phyloP scores from a whole-genome alignment of 2,113 vertebrate species.

The Eidolon helvum region DNA sequence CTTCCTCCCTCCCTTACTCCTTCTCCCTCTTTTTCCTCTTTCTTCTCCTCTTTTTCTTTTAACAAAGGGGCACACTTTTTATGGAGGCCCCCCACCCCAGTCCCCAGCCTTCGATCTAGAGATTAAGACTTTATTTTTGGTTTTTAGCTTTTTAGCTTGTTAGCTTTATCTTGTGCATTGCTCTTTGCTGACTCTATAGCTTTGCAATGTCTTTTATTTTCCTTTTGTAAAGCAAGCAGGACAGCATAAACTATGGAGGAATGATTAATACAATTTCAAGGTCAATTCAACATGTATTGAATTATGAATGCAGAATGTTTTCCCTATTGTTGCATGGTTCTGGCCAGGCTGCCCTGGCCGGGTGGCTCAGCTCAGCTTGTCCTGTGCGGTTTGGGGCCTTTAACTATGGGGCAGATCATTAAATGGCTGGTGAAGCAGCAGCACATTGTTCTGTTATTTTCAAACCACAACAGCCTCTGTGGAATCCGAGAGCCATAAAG shows the following conservation, averaged over 20 bases:
- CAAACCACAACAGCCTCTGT: constrained; percentile 78
- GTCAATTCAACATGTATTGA: constrained; percentile 60
- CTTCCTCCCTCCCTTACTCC: neutral
- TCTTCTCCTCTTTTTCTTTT: neutral
- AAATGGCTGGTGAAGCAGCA: constrained; percentile 78
- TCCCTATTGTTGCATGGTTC: neutral
- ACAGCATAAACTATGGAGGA: constrained; percentile 68
- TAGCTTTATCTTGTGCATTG: neutral
- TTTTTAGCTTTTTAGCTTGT: too few relatives aligned
- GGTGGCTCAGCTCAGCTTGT: constrained; percentile 74
- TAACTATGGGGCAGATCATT: constrained; percentile 77
- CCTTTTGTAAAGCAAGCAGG: constrained; percentile 56
- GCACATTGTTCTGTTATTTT: constrained; percentile 82
- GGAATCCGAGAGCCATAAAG: constrained; percentile 81
- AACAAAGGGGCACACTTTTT: neutral
- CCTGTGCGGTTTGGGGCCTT: constrained; percentile 79
- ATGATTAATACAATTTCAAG: constrained; percentile 74
- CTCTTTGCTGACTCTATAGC: constrained; percentile 54
- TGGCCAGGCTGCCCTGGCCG: constrained; percentile 37
- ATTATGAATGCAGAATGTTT: constrained; percentile 65
- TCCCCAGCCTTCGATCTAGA: neutral
- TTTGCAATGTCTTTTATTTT: constrained; percentile 62
- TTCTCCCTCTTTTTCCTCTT: neutral
- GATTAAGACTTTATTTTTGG: neutral
- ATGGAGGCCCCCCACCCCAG: neutral